Evolutionary conservation across 1,140 invertebrate species (phyloP).

Genomic region (Cydia splendana): DNA sequence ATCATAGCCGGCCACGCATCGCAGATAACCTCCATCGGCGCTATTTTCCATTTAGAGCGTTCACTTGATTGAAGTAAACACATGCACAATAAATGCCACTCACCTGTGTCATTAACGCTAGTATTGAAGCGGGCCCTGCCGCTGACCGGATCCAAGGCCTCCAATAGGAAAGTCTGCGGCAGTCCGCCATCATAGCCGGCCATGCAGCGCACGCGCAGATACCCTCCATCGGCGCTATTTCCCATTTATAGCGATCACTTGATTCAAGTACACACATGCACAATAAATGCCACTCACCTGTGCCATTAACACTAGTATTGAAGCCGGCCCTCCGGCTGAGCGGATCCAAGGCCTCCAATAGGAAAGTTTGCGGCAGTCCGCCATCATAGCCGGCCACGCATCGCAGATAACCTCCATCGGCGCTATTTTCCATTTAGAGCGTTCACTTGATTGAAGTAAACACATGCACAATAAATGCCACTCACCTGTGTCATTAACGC

Average conservation of each 20-base stretch:
- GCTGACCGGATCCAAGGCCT: slow-evolving; percentile 87
- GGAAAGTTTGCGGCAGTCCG: slow-evolving; percentile 90
- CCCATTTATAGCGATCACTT: background rate
- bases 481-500: slow-evolving; percentile 74
- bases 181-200: slow-evolving; percentile 92
- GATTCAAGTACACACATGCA: background rate
- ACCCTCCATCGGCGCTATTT: slow-evolving; percentile 83
- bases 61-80: background rate
- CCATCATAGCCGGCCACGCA: slow-evolving; percentile 91
- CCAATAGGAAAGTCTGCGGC: slow-evolving; percentile 89
- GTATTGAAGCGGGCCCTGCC: slow-evolving; percentile 85
- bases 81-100: slow-evolving; percentile 15
- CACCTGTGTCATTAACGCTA: slow-evolving; percentile 77
- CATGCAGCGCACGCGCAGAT: slow-evolving; percentile 86
- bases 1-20: slow-evolving; percentile 89
- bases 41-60: slow-evolving; percentile 85
- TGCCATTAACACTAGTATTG: slow-evolving; percentile 82
- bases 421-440: slow-evolving; percentile 35
- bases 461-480: background rate
- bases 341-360: slow-evolving; percentile 89
- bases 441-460: background rate
- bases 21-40: slow-evolving; percentile 82
- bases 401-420: slow-evolving; percentile 84
- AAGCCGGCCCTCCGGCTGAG: slow-evolving; percentile 84
- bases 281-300: slow-evolving; percentile 48